Conservation (phyloP, 1,140 invertebrate species). For the Lanistes nyassanus region DNA sequence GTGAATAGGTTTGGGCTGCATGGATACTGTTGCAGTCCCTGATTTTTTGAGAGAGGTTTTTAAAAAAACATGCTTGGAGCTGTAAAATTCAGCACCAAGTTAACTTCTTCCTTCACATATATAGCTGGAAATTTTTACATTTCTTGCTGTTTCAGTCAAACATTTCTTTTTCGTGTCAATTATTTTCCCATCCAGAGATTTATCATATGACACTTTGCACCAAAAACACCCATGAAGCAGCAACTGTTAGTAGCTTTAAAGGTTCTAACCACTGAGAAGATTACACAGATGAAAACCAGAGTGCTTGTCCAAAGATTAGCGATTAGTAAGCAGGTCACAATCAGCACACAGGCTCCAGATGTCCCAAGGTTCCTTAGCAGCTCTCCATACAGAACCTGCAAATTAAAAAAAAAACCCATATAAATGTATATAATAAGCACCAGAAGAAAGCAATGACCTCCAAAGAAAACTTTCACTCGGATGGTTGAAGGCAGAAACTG, state of each 20-base stretch:
- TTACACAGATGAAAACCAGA: slow-evolving; percentile 82
- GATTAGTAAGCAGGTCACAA: slow-evolving; percentile 82
- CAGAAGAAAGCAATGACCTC: too few relatives aligned
- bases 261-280: slow-evolving; percentile 74
- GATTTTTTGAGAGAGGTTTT: too few relatives aligned
- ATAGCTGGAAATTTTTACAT: too few relatives aligned
- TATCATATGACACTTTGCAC: neutral
- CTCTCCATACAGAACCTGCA: slow-evolving; percentile 71
- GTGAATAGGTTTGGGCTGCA: too few relatives aligned
- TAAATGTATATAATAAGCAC: too few relatives aligned
- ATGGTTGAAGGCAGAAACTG: neutral
- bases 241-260: neutral
- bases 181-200: neutral
- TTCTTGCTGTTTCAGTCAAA: neutral
- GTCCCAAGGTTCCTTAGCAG: slow-evolving; percentile 83
- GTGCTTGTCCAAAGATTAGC: slow-evolving; percentile 82
- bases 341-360: slow-evolving; percentile 83
- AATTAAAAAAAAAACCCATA: slow-evolving; percentile 13
- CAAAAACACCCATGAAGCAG: neutral
- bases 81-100: too few relatives aligned
- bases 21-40: too few relatives aligned
- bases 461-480: too few relatives aligned
- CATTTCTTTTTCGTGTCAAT: neutral
- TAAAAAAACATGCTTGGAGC: too few relatives aligned
- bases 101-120: too few relatives aligned